Base-by-base conservation (phyloP, 2,797 vertebrate species). In the Rhynchotus rufescens region DNA sequence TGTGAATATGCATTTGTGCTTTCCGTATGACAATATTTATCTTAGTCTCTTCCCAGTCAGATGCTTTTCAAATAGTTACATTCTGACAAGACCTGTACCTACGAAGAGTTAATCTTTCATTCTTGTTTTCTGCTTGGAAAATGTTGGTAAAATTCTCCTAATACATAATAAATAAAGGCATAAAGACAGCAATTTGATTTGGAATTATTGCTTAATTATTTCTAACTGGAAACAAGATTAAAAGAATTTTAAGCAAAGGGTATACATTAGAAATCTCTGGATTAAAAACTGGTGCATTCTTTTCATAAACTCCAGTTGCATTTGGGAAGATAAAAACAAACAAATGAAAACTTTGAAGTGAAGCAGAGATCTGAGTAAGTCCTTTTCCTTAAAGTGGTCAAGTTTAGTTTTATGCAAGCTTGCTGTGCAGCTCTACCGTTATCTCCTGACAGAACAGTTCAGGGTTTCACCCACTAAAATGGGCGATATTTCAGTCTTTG, bases 161-260 rank as follows among this genome's bases (percentile, higher is more conserved):
- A 36, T 64, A 9, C 1, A 1, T 74, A 80, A 68, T 17, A 68
- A 95, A 93, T 92, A 93, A 95, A 95, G 32, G 30, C 8, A 74
- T 45, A 32, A 80, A 65, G 30, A 17, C 38, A 60, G 85, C 40
- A 85, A 65, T 56, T 56, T 67, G 57, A 89, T 36, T 23, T 65
- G 22, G 21, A 22, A 47, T 47, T 22, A 47, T 47, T 47, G 32
- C 26, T 83, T 74, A 10, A 12, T 88, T 88, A 61, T 80, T 89
- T 65, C 20, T 44, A 54, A 6, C 10, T 69, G 45, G 80, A 64
- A 92, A 52, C n/a, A 32, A 6, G 13, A 60, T 83, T 89, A 82
- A 22, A 20, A 52, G 6, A 56, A 54, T 44, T 38, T 82, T 44
- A 84, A 73, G 8, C 5, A 6, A 69, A 15, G 7, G 51, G 69